Evolutionary conservation across 2,797 vertebrate species (phyloP), one percentile per base, ranked within the genome.

Genomic region (Petrocephalus sullivani): DNA sequence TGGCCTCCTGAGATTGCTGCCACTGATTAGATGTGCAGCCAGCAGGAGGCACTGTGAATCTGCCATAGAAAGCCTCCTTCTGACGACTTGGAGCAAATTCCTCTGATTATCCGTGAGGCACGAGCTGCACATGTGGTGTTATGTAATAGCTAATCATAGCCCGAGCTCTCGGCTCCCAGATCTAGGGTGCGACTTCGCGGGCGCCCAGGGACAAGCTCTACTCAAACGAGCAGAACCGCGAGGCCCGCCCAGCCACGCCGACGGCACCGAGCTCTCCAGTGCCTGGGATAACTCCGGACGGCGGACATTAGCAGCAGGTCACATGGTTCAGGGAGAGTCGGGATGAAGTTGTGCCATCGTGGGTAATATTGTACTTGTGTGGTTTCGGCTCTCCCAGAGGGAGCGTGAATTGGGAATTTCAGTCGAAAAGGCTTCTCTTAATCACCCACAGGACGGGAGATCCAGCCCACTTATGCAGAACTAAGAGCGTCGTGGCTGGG

Each of bases 21-120:
- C 37, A 1, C 14, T 41, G 2, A 9, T 16, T 78, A 46, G 41
- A 46, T 19, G 16, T 78, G 71, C 14, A 16, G 78, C 7, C 87
- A 88, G 56, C 81, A 85, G 87, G 58, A 53, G 87, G 87, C 57
- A 23, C 56, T 88, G 46, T 88, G 28, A 88, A 51, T 64, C 81
- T 54, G 49, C 21, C 2, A 67, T 28, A 53, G 46, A 85, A 41
- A 41, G 6, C 19, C 6, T 82, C 19, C n/a, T 81, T 10, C n/a
- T 54, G 33, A 51, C 7, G 21, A 83, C 41, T 83, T 53, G 78
- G 46, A 49, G 41, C 46, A 83, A 53, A 49, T 49, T 23, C 49
- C 10, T 28, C 51, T 1, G 21, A 28, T 16, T 78, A 41, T 23
- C 9, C 12, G 49, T 0, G 14, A 60, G 14, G 14, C 7, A 28